Conservation (phyloP, 2,797 vertebrate genomes). For the Rhinichthys osculus region DNA sequence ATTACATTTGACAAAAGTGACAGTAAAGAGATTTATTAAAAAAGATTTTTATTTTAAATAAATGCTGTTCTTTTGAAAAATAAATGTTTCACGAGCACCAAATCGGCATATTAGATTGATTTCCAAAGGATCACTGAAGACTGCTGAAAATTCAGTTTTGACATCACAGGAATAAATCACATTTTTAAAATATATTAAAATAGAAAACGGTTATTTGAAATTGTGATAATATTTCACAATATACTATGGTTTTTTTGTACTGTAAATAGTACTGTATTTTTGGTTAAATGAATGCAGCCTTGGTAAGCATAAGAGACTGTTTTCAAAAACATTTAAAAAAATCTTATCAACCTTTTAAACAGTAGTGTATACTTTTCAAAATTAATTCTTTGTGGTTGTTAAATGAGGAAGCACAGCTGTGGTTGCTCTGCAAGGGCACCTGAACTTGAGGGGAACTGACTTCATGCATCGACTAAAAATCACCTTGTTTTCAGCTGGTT, state of each 20-base stretch:
- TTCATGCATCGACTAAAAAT: neutral
- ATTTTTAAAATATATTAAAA: neutral
- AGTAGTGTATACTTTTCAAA: neutral
- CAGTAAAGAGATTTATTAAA: neutral
- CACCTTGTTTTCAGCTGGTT: neutral
- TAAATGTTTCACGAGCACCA: too few relatives aligned
- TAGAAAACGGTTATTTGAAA: neutral
- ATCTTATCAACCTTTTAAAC: too few relatives aligned
- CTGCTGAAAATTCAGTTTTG: neutral
- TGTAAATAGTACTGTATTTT: neutral
- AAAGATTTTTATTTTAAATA: too few relatives aligned
- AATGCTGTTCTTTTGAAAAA: too few relatives aligned
- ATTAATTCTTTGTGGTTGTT: neutral
- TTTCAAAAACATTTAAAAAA: neutral
- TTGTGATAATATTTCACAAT: neutral
- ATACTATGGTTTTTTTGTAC: neutral
- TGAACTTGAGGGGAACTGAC: neutral
- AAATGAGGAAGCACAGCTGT: neutral
- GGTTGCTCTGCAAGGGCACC: neutral
- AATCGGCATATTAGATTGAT: neutral
- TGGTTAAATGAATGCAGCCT: neutral
- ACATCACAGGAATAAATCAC: neutral
- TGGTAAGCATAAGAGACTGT: neutral
- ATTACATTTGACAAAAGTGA: neutral
- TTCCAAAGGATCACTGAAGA: neutral